Evolutionary conservation across 2,113 vertebrate species (phyloP).

Genomic region (Stigmatopora nigra): DNA sequence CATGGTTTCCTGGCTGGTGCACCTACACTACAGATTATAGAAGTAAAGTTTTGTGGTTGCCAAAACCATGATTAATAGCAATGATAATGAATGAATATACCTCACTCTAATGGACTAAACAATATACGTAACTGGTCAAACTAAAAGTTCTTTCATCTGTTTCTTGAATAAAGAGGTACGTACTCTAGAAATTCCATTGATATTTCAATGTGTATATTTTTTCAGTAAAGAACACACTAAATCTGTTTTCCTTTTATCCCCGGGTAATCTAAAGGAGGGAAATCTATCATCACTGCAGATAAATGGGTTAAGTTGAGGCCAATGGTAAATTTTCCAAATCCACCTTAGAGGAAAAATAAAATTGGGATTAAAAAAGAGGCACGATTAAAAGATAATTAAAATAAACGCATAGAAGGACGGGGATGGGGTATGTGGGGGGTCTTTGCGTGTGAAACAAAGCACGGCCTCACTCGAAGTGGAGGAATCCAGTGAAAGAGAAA

Average conservation of each 20-base stretch:
- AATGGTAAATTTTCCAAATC: constrained; percentile 58
- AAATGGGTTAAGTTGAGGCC: constrained; percentile 58
- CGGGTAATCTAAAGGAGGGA: constrained; percentile 45
- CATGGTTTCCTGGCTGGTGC: neutral
- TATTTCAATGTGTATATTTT: constrained; percentile 37
- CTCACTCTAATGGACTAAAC: constrained; percentile 42
- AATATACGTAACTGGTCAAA: constrained; percentile 23
- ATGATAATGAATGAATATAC: neutral
- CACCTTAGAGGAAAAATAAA: constrained; percentile 64
- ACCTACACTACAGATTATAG: neutral
- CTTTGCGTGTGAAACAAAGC: constrained; percentile 61
- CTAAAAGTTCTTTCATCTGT: constrained; percentile 30
- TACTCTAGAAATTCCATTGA: constrained; percentile 11
- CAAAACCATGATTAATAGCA: neutral
- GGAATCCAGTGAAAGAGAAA: constrained; percentile 53
- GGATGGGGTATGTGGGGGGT: constrained; percentile 57
- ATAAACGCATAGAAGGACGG: constrained; percentile 48
- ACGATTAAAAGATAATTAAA: constrained; percentile 67
- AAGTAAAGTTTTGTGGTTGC: neutral
- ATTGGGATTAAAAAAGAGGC: constrained; percentile 50
- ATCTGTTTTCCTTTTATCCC: constrained; percentile 69
- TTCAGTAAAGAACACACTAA: constrained; percentile 40
- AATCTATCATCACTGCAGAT: constrained; percentile 62
- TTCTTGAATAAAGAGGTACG: constrained; percentile 24
- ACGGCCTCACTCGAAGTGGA: constrained; percentile 63